Evolutionary conservation across 2,797 vertebrate genomes (phyloP).

Genomic region (Gymnoscopelus microlampas): DNA sequence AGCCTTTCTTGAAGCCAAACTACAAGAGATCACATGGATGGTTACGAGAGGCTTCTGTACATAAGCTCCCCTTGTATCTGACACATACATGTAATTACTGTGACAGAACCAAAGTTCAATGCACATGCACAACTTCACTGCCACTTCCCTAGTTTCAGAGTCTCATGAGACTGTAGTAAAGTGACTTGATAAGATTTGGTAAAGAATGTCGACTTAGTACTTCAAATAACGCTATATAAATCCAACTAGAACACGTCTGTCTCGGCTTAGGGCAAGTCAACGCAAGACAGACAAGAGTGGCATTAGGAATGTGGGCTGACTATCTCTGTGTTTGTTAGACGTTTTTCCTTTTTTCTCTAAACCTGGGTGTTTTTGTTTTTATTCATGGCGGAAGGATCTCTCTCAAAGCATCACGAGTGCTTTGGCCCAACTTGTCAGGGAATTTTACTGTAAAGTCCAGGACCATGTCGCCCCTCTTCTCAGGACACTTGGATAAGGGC

Average conservation of each 20-base stretch:
- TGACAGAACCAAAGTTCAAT: conserved; percentile 22
- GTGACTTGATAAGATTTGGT: conserved; percentile 5
- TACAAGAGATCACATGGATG: background rate
- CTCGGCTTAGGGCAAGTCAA: conserved; percentile 19
- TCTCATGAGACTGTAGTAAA: conserved; percentile 17
- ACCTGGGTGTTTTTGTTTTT: background rate
- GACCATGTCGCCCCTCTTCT: conserved; percentile 91
- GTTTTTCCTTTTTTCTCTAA: background rate
- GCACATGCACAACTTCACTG: conserved; percentile 14
- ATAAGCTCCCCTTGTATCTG: background rate
- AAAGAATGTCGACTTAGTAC: conserved; percentile 20
- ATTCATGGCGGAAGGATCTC: conserved; percentile 87
- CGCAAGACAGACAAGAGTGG: background rate
- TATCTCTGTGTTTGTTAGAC: conserved; percentile 7
- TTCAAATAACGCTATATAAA: conserved; percentile 25
- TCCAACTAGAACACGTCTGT: conserved; percentile 17
- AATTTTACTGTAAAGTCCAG: conserved; percentile 91
- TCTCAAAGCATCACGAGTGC: conserved; percentile 83
- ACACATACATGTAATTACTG: conserved; percentile 21
- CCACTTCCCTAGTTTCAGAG: conserved; percentile 4
- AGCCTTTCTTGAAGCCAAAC: conserved; percentile 16
- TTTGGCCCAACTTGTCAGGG: conserved; percentile 86
- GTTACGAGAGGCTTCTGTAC: conserved; percentile 1
- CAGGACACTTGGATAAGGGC: conserved; percentile 88
- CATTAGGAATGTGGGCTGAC: conserved; percentile 26